Percentiles rank a stretch among this genome's conserved stretches.
Conservation (phyloP, 2,113 vertebrate species). For the Hemibagrus wyckioides region DNA sequence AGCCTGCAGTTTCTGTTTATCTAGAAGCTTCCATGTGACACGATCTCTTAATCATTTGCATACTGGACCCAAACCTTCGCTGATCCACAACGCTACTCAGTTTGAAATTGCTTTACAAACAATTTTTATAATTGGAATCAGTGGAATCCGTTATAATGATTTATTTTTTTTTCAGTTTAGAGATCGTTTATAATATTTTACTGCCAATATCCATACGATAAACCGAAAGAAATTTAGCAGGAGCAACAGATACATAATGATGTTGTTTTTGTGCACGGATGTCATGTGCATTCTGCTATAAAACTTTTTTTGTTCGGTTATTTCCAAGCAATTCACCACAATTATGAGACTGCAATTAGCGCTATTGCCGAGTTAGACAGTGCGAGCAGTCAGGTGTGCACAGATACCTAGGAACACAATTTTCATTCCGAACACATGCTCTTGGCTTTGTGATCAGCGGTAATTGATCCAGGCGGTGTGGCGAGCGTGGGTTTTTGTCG, state of each 20-base stretch:
- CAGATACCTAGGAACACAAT: background rate
- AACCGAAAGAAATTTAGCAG: background rate
- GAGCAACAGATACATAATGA: background rate
- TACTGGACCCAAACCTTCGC: background rate
- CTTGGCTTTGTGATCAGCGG: slow-evolving; percentile 77
- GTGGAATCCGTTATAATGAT: background rate
- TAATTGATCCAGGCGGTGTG: slow-evolving; percentile 74
- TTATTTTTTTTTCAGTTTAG: background rate
- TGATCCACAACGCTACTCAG: background rate
- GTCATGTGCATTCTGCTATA: background rate
- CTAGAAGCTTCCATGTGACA: background rate
- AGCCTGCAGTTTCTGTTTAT: background rate
- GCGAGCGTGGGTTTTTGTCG: slow-evolving; percentile 73
- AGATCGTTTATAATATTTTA: background rate
- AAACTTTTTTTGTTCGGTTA: background rate
- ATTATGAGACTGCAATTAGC: slow-evolving; percentile 15
- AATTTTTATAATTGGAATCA: background rate
- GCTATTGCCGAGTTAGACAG: background rate
- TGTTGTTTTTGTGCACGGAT: background rate
- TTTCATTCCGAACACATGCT: slow-evolving; percentile 74
- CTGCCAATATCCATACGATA: background rate
- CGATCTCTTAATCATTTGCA: background rate
- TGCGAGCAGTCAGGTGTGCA: slow-evolving; percentile 25
- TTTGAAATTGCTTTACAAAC: too few relatives aligned
- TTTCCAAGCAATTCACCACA: slow-evolving; percentile 37